Conservation (phyloP, 2,797 vertebrate species). For the Acanthurus tractus region DNA sequence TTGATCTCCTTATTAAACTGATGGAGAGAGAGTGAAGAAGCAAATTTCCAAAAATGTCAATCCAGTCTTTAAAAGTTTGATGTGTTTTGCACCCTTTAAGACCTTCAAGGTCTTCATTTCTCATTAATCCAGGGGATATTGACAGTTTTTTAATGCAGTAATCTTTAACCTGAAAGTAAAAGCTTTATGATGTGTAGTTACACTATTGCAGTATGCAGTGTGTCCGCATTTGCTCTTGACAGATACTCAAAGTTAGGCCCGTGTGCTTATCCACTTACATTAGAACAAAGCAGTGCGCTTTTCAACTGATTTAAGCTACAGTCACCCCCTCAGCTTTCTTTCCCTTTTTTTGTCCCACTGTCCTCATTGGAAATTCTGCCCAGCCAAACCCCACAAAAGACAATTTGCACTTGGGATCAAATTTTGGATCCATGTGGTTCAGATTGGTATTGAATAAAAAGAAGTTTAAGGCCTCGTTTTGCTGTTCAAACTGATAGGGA, state of each 20-base stretch:
- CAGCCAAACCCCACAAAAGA: conserved; percentile 24
- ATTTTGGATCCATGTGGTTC: conserved; percentile 28
- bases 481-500: conserved; percentile 44
- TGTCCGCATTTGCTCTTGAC: not conserved
- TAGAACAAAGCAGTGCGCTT: conserved; percentile 8
- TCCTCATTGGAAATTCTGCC: conserved; percentile 54
- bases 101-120: not conserved
- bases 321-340: conserved; percentile 5
- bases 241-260: conserved; percentile 1
- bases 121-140: not conserved
- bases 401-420: conserved; percentile 29
- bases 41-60: not conserved
- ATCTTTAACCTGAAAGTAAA: not conserved
- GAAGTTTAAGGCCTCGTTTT: conserved; percentile 22
- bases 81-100: not conserved
- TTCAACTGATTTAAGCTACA: conserved; percentile 23
- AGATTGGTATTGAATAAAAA: conserved; percentile 42
- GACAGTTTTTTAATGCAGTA: not conserved
- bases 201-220: not conserved
- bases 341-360: not conserved
- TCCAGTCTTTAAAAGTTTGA: not conserved
- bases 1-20: not conserved
- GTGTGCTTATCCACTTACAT: conserved; percentile 1
- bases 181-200: no score
- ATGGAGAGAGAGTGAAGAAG: not conserved